Base-by-base conservation (phyloP, 2,888 invertebrate genomes). In the Euzetes globulus region DNA sequence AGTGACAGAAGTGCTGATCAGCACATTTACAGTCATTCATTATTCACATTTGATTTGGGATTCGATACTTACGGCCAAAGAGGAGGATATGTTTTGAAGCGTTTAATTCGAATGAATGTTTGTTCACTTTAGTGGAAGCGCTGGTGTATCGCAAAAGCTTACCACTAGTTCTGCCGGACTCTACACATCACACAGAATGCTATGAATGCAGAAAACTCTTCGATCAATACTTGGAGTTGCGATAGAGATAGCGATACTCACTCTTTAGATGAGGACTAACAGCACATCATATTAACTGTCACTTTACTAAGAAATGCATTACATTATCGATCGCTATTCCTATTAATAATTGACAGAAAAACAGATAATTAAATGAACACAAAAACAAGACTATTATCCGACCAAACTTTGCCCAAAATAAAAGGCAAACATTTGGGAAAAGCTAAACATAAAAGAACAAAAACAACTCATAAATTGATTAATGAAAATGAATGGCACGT, bases 191-290 rank as follows among this genome's bases (percentile, higher is more conserved):
- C 3, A 19, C 33, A 17, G 1, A 9, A 41, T 41, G 7, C 11
- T 33, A 63, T 63, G 63, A 29, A 37, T 63, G 4, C 37, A 19
- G 5, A 63, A n/a, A 29, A 19, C n/a, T 2, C 17, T 63, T n/a
- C 33, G 63, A 63, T 63, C 63, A 63, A 63, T 63, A 63, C 33
- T 22, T 55, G 25, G 55, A 55, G 63, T 63, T 63, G 63, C 63
- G 63, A 33, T 63, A 63, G 63, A 29, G 37, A 63, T 63, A 63
- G 1, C 17, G 22, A n/a, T 41, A 41, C 41, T 41, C 41, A 41
- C 41, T 17, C 33, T 33, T 4, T 17, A 7, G n/a, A 33, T 33
- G 17, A 17, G 63, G 63, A 29, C 9, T 33, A 17, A n/a, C 63
- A 19, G 4, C 22, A 55, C 19, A 55, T 55, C 55, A 55, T 55